phyloP scores from a whole-genome alignment of 1,140 invertebrate genomes.

The Scaptomyza hsui region DNA sequence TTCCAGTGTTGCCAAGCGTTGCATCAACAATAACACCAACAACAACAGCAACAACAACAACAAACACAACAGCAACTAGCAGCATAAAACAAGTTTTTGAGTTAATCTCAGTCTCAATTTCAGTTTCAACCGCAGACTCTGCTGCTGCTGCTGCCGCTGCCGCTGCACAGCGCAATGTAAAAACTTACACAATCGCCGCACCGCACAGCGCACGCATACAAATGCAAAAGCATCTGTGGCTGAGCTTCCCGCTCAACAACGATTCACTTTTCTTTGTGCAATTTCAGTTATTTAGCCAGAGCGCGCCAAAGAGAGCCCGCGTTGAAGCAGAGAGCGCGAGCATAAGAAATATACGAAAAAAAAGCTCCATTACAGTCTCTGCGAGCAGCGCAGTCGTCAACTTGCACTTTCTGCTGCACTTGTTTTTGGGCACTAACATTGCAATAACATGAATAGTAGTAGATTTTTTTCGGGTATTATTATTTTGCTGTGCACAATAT shows the following conservation, averaged over 20 bases:
- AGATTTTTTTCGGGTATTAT: conserved; percentile 33
- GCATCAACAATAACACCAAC: conserved; percentile 39
- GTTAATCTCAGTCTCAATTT: conserved; percentile 52
- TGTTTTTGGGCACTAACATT: conserved; percentile 20
- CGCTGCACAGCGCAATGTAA: conserved; percentile 38
- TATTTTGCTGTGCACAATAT: too few relatives aligned
- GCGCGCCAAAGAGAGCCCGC: conserved; percentile 20
- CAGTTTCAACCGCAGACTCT: conserved; percentile 34
- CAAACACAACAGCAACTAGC: conserved; percentile 11
- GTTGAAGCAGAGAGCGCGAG: conserved; percentile 18
- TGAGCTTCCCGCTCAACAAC: conserved; percentile 55
- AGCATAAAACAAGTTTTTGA: conserved; percentile 68
- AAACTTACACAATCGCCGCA: conserved; percentile 72
- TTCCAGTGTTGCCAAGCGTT: conserved; percentile 44
- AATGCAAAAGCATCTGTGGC: conserved; percentile 22
- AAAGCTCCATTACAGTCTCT: conserved; percentile 31
- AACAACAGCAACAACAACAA: conserved; percentile 6
- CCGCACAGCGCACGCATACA: conserved; percentile 32
- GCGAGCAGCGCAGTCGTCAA: conserved; percentile 46
- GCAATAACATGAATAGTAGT: conserved; percentile 53
- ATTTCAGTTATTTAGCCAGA: conserved; percentile 69
- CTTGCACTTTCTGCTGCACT: conserved; percentile 76
- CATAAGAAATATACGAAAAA: conserved; percentile 19
- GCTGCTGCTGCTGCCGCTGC: conserved; percentile 3
- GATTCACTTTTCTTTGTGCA: conserved; percentile 81